phyloP scores from a whole-genome alignment of 2,888 invertebrate species.

The Pristionchus entomophagus region DNA sequence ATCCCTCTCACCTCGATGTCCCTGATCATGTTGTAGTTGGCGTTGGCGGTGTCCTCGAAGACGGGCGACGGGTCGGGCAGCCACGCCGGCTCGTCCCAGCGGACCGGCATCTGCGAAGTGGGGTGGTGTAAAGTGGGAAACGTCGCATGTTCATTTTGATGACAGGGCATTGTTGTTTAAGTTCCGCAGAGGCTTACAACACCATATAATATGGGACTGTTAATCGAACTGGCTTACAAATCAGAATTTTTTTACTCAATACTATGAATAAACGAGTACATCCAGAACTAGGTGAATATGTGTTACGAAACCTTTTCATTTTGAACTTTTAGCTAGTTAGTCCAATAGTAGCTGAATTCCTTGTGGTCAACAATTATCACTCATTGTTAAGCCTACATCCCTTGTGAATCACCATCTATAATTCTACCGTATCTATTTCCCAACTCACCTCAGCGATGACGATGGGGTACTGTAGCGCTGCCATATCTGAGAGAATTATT shows the following conservation, averaged over 20 bases:
- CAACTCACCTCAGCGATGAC: slow-evolving; percentile 31
- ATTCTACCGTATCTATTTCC: no score
- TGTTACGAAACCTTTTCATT: no score
- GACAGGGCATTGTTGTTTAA: background rate
- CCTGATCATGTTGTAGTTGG: background rate
- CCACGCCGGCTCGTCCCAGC: slow-evolving; percentile 47
- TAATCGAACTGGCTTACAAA: no score
- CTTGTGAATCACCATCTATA: background rate
- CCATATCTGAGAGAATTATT: slow-evolving; percentile 10
- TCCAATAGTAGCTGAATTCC: no score
- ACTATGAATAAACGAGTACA: no score
- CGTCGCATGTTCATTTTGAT: background rate
- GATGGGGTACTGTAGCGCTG: slow-evolving; percentile 45
- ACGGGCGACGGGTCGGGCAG: slow-evolving; percentile 41
- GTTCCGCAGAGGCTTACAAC: no score
- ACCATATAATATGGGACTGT: no score
- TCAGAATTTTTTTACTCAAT: no score
- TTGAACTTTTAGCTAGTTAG: no score
- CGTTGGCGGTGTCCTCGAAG: slow-evolving; percentile 23
- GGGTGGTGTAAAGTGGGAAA: no score
- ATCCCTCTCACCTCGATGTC: slow-evolving; percentile 11
- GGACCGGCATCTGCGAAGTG: slow-evolving; percentile 40
- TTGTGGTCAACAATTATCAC: no score
- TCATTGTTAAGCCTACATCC: background rate
- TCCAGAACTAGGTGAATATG: no score